Evolutionary conservation across 2,888 invertebrate species (phyloP).

Genomic region (Troilus luridus): DNA sequence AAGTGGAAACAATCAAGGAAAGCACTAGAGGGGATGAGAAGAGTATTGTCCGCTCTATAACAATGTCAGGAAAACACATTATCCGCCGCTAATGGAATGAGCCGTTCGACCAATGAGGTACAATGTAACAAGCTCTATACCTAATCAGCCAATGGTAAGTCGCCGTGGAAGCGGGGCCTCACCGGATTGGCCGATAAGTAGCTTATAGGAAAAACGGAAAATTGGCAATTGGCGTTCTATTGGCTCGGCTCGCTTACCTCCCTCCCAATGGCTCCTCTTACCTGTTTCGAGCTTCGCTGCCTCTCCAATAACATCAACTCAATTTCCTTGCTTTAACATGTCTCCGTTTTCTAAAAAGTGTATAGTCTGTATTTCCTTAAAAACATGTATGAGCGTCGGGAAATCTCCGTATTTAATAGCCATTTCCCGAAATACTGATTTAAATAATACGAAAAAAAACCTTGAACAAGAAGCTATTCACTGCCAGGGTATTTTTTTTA

Average conservation of each 20-base stretch:
- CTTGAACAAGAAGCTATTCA: not conserved
- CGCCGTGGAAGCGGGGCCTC: not conserved
- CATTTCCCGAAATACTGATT: not conserved
- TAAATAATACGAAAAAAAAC: not conserved
- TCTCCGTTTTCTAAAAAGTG: not conserved
- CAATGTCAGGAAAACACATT: conserved; percentile 33
- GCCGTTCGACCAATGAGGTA: conserved; percentile 41
- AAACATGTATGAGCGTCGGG: not conserved
- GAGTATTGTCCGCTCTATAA: not conserved
- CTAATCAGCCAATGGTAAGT: conserved; percentile 52
- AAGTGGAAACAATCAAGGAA: conserved; percentile 21
- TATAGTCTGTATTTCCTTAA: not conserved
- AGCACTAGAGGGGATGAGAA: not conserved
- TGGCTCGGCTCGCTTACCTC: conserved; percentile 26
- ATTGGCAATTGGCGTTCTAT: conserved; percentile 51
- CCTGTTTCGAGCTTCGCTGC: conserved; percentile 41
- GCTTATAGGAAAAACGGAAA: conserved; percentile 55
- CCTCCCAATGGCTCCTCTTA: conserved; percentile 32
- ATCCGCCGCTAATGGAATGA: conserved; percentile 40
- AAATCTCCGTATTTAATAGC: not conserved
- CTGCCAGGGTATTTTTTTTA: too few species aligned
- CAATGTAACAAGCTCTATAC: conserved; percentile 39
- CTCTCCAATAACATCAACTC: conserved; percentile 37
- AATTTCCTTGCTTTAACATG: conserved; percentile 30
- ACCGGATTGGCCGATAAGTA: conserved; percentile 51